Evolutionary conservation across 2,113 vertebrate species (phyloP).

Genomic region (Cettia cetti): DNA sequence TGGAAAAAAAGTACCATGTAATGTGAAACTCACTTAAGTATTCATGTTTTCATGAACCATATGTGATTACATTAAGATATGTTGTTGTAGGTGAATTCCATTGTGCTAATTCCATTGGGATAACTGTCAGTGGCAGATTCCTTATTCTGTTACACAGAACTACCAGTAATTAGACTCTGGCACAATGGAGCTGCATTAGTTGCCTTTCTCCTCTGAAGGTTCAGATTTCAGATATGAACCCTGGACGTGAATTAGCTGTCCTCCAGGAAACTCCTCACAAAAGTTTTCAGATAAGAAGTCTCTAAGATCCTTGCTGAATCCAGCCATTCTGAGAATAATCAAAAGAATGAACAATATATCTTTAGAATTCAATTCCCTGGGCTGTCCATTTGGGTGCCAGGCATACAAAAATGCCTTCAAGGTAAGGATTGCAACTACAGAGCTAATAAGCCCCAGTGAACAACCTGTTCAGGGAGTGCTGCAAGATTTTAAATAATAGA

Average conservation of each 20-base stretch:
- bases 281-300: neutral
- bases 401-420: constrained; percentile 27
- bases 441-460: constrained; percentile 17
- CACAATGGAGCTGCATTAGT: neutral
- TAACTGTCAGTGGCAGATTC: neutral
- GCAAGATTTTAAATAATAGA: constrained; percentile 50
- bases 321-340: neutral
- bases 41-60: neutral
- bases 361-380: neutral
- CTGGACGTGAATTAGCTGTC: neutral
- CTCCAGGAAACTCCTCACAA: neutral
- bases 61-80: neutral
- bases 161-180: neutral
- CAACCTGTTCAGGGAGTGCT: neutral
- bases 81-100: neutral
- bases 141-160: neutral
- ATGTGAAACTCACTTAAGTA: neutral
- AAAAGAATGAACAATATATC: neutral
- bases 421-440: constrained; percentile 30
- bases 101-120: neutral
- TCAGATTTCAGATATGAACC: neutral
- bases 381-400: neutral
- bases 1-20: neutral
- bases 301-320: neutral
- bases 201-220: neutral